A percentile compares a stretch with the other conserved stretches of the same genome.
phyloP scores from a whole-genome alignment of 1,140 invertebrate species.

The Trissolcus basalis region DNA sequence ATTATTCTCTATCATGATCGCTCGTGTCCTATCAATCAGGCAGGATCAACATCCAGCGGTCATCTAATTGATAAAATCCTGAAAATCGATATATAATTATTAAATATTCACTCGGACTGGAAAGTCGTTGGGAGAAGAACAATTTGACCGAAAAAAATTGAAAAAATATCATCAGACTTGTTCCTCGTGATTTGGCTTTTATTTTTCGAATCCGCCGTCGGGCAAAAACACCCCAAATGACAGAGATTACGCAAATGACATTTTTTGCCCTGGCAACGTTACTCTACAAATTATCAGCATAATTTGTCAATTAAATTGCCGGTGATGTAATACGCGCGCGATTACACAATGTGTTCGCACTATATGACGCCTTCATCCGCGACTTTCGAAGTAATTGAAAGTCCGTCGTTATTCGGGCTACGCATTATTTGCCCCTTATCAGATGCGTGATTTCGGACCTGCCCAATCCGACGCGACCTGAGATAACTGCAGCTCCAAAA shows the following conservation, averaged over 20 bases:
- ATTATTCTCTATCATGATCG: constrained; percentile 57
- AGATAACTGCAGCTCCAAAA: too few relatives aligned
- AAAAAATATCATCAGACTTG: too few relatives aligned
- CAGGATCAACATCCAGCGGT: constrained; percentile 18
- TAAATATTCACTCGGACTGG: background rate
- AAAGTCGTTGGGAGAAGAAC: too few relatives aligned
- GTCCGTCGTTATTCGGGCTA: background rate
- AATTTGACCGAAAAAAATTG: too few relatives aligned
- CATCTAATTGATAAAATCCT: constrained; percentile 16
- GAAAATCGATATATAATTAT: constrained; percentile 1
- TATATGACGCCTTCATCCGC: background rate
- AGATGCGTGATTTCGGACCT: constrained; percentile 3
- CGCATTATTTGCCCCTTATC: background rate
- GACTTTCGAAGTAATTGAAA: constrained; percentile 10
- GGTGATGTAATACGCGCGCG: constrained; percentile 9
- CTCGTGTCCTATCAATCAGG: constrained; percentile 6
- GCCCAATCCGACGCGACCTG: background rate
- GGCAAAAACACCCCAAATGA: constrained; percentile 11
- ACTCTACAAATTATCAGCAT: constrained; percentile 4
- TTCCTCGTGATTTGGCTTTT: too few relatives aligned
- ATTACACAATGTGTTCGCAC: constrained; percentile 10
- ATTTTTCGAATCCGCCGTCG: too few relatives aligned
- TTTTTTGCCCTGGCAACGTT: background rate
- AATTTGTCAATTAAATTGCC: constrained; percentile 19
- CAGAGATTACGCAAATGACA: background rate